Conservation (phyloP, 2,888 invertebrate species). For the Nemotelus nigrinus region DNA sequence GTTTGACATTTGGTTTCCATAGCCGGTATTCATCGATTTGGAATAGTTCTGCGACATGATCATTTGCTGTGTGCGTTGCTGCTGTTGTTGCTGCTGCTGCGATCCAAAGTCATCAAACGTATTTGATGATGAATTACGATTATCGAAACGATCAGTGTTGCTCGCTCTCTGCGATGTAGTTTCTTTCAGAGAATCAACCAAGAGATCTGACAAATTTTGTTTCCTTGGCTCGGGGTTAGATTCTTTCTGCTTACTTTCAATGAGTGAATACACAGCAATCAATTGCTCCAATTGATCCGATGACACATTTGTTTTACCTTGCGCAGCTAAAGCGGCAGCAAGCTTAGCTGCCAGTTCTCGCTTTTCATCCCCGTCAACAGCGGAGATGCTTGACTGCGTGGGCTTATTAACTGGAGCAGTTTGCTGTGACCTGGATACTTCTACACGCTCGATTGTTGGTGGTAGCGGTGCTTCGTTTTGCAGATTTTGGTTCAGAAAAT, state of each 20-base stretch:
- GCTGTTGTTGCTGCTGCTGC: constrained; percentile 6
- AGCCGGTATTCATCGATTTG: neutral
- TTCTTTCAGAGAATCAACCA: constrained; percentile 54
- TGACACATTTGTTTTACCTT: constrained; percentile 84
- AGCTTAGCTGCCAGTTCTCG: constrained; percentile 75
- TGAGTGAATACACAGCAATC: constrained; percentile 73
- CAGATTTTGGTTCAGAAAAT: constrained; percentile 69
- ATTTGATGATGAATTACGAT: neutral
- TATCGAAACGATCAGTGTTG: neutral
- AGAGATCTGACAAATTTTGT: constrained; percentile 55
- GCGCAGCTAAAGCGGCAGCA: constrained; percentile 79
- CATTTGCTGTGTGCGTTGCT: constrained; percentile 4
- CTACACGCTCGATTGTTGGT: neutral
- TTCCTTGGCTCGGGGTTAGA: constrained; percentile 46
- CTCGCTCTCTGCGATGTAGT: neutral
- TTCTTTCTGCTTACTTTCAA: constrained; percentile 56
- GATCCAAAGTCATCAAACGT: neutral
- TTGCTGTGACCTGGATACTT: constrained; percentile 51
- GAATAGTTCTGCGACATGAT: neutral
- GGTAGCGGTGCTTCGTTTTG: neutral
- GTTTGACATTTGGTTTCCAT: neutral
- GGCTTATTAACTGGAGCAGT: constrained; percentile 5
- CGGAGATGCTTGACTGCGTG: neutral
- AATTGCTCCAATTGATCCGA: constrained; percentile 81
- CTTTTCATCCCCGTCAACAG: constrained; percentile 63